Evolutionary conservation across 2,113 vertebrate genomes (phyloP).

Genomic region (Periophthalmodon schlosseri): DNA sequence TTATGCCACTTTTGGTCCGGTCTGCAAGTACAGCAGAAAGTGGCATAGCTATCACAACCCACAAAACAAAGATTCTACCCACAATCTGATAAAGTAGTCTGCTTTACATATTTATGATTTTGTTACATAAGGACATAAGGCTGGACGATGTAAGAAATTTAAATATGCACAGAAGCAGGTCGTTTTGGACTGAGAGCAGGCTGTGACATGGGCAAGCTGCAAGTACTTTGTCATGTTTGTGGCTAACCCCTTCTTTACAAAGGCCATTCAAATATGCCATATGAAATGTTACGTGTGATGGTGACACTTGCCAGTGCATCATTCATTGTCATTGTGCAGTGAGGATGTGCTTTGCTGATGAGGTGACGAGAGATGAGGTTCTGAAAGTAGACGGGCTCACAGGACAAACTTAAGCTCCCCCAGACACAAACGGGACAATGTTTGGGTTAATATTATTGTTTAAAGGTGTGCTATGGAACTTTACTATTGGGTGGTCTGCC

Average conservation of each 20-base stretch:
- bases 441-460: constrained; percentile 40
- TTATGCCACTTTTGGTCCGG: too few relatives aligned
- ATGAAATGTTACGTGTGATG: constrained; percentile 30
- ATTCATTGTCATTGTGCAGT: constrained; percentile 19
- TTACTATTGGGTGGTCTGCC: too few relatives aligned
- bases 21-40: too few relatives aligned
- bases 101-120: too few relatives aligned
- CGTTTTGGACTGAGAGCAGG: not conserved
- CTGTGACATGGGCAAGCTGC: not conserved
- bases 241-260: constrained; percentile 52
- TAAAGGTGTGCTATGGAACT: too few relatives aligned
- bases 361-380: constrained; percentile 89
- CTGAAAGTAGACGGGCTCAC: constrained; percentile 90
- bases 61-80: too few relatives aligned
- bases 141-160: too few relatives aligned
- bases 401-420: constrained; percentile 77
- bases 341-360: constrained; percentile 49
- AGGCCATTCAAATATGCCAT: constrained; percentile 21
- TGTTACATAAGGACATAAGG: too few relatives aligned
- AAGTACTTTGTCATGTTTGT: constrained; percentile 11
- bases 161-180: too few relatives aligned
- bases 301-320: constrained; percentile 55
- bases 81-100: too few relatives aligned
- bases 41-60: too few relatives aligned
- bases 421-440: constrained; percentile 79